A percentile compares a stretch with the other conserved stretches of the same genome.
Conservation (phyloP, 2,888 invertebrate species). For the Himalopsyche japonica region DNA sequence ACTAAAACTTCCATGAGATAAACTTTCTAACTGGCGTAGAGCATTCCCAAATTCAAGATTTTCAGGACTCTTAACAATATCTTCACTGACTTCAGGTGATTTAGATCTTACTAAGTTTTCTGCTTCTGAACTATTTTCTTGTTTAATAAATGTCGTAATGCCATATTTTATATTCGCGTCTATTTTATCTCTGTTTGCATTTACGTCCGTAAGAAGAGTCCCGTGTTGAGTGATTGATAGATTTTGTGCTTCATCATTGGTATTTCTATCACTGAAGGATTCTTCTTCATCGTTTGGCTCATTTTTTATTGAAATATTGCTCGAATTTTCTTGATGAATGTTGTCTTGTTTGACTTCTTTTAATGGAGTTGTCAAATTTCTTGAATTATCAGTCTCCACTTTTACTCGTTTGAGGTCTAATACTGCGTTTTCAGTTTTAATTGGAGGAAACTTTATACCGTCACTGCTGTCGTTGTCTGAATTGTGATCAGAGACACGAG, state of each 20-base stretch:
- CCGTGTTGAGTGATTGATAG: constrained; percentile 10
- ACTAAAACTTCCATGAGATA: constrained; percentile 78
- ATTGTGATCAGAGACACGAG: constrained; percentile 46
- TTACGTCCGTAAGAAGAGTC: constrained; percentile 45
- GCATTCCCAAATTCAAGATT: constrained; percentile 63
- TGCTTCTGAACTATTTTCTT: constrained; percentile 50
- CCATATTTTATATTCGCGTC: constrained; percentile 26
- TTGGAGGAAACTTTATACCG: constrained; percentile 43
- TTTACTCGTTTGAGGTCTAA: constrained; percentile 30
- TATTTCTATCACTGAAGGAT: constrained; percentile 25
- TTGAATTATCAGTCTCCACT: constrained; percentile 25
- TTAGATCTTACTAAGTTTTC: constrained; percentile 29
- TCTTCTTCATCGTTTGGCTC: constrained; percentile 46
- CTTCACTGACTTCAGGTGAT: not conserved
- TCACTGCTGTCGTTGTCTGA: constrained; percentile 48
- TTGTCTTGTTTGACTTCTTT: constrained; percentile 42
- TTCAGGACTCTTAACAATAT: not conserved
- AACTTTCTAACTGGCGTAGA: constrained; percentile 75
- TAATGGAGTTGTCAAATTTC: constrained; percentile 44
- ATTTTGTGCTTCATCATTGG: constrained; percentile 47
- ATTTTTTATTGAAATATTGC: constrained; percentile 21
- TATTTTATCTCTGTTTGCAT: constrained; percentile 50
- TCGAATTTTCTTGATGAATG: constrained; percentile 24
- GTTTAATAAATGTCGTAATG: constrained; percentile 36
- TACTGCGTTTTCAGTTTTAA: constrained; percentile 4